phyloP scores from a whole-genome alignment of 1,140 invertebrate genomes.

The Cheumatopsyche charites region DNA sequence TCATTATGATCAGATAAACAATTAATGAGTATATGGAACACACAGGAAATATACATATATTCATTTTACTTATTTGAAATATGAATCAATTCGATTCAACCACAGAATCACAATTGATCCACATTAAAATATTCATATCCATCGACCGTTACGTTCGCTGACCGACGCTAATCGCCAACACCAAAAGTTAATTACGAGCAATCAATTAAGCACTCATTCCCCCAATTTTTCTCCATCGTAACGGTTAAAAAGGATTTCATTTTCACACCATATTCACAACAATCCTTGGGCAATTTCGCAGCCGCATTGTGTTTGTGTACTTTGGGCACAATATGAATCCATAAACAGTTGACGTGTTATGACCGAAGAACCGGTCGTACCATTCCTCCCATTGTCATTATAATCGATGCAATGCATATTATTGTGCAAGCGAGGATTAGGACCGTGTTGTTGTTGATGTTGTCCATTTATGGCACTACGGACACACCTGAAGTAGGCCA shows the following conservation, averaged over 20 bases:
- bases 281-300: constrained; percentile 42
- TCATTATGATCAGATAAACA: too few species aligned
- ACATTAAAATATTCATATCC: too few species aligned
- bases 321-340: constrained; percentile 44
- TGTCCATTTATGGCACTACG: background rate
- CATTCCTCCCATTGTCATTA: constrained; percentile 39
- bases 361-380: constrained; percentile 42
- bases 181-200: background rate
- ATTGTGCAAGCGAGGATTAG: constrained; percentile 44
- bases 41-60: too few species aligned
- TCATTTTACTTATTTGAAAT: too few species aligned
- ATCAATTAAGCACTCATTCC: constrained; percentile 7
- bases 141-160: too few species aligned
- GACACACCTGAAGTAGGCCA: too few species aligned
- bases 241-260: constrained; percentile 47
- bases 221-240: background rate
- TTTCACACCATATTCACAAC: constrained; percentile 48
- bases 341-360: constrained; percentile 49
- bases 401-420: constrained; percentile 48
- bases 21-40: too few species aligned
- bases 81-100: too few species aligned
- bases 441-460: background rate
- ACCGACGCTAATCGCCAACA: too few species aligned
- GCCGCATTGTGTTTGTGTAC: constrained; percentile 36
- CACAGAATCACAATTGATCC: too few species aligned